Conservation (phyloP, 2,113 vertebrate species). For the Podarcis muralis region DNA sequence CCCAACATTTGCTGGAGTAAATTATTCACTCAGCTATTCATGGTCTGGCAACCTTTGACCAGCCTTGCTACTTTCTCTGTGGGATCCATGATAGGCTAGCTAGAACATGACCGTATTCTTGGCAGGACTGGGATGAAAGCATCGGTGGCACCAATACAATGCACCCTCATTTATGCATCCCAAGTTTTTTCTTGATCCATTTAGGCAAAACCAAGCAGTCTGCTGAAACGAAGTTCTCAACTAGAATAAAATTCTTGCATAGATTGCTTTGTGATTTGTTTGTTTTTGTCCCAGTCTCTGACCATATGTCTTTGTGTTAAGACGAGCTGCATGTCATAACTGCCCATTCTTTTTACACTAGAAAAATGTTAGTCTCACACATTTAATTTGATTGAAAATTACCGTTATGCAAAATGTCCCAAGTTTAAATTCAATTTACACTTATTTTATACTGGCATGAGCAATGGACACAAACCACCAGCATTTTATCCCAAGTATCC, state of each 20-base stretch:
- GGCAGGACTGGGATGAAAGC: too few relatives aligned
- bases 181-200: background rate
- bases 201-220: background rate
- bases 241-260: background rate
- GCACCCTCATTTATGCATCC: rapidly evolving
- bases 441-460: background rate
- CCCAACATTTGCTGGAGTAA: too few relatives aligned
- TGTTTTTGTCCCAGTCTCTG: background rate
- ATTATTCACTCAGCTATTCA: too few relatives aligned
- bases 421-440: background rate
- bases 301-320: rapidly evolving
- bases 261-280: background rate
- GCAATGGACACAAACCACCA: background rate
- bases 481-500: background rate
- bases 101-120: too few relatives aligned
- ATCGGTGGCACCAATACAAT: rapidly evolving
- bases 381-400: background rate
- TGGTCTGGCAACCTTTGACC: too few relatives aligned
- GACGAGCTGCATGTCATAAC: background rate
- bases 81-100: too few relatives aligned
- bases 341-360: background rate
- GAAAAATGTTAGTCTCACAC: background rate
- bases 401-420: rapidly evolving
- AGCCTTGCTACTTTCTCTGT: too few relatives aligned
- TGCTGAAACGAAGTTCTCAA: background rate